A percentile compares a stretch with the other conserved stretches of the same genome.
phyloP scores from a whole-genome alignment of 2,888 invertebrate species.

The Drosophila borborema region DNA sequence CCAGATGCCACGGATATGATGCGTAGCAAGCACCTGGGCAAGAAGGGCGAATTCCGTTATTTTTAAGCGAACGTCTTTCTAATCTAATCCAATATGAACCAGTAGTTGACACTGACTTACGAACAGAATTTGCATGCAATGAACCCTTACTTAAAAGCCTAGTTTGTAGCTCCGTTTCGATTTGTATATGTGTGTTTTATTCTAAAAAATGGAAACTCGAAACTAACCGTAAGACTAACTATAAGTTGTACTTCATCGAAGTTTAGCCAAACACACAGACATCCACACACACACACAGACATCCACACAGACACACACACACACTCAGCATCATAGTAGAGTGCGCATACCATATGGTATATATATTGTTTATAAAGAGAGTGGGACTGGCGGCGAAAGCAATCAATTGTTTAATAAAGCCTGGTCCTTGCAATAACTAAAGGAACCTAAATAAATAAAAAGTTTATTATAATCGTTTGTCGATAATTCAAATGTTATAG shows the following conservation, averaged over 20 bases:
- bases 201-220: slow-evolving; percentile 51
- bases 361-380: slow-evolving; percentile 39
- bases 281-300: slow-evolving; percentile 14
- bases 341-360: slow-evolving; percentile 28
- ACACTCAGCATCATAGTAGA: slow-evolving; percentile 33
- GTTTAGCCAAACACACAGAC: slow-evolving; percentile 40
- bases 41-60: slow-evolving; percentile 97
- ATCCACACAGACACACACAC: slow-evolving; percentile 9
- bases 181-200: slow-evolving; percentile 49
- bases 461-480: slow-evolving; percentile 1
- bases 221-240: slow-evolving; percentile 69
- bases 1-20: slow-evolving; percentile 92
- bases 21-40: slow-evolving; percentile 94
- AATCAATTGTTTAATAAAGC: slow-evolving; percentile 74
- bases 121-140: slow-evolving; percentile 5
- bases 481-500: background rate
- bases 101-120: slow-evolving; percentile 19
- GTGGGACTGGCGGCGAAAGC: slow-evolving; percentile 48
- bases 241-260: slow-evolving; percentile 66
- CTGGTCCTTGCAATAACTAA: slow-evolving; percentile 67
- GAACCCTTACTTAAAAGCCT: slow-evolving; percentile 19
- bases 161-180: slow-evolving; percentile 41
- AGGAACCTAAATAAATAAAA: slow-evolving; percentile 48
- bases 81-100: slow-evolving; percentile 22
- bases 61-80: slow-evolving; percentile 87